Base-by-base conservation (phyloP, 1,140 invertebrate genomes). In the Brachionus manjavacas region DNA sequence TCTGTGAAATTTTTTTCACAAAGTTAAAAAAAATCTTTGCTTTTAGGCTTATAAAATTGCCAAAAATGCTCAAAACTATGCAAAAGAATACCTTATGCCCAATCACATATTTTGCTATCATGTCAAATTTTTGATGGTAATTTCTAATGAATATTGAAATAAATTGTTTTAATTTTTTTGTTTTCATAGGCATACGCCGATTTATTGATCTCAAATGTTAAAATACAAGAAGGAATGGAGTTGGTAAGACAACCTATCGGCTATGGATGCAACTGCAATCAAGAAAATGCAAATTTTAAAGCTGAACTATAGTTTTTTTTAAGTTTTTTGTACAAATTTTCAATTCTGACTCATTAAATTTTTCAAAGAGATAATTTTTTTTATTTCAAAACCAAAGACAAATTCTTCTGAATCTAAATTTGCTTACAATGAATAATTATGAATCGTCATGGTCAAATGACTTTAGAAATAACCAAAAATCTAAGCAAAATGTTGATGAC, bases 101-200 rank as follows among this genome's bases (percentile, higher is more conserved):
- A 92, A 93, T 84, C 90, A 97, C 89, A 92, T 98, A 52, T 93
- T 95, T 88, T 98, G 96, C 88, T 98, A 98, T 89, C 93, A 97
- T 91, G 92, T 92, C 41, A 88, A 92, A 84, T 90, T 96, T 66
- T 93, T 97, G 3, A 76, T 76, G 72, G 68, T 72, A 72, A 41
- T 68, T n/a, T n/a, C n/a, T n/a, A n/a, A n/a, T 31, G 25, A 68
- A 31, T n/a, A 68, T 39, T 20, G 9, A 60, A 68, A 68, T 11
- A 66, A 66, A 28, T 11, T 0, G 39, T n/a, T 41, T 85, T 85
- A 70, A 85, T 85, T 86, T 80, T 87, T 85, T 86, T 87, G 88
- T 85, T 83, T 80, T 83, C 86, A n/a, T 85, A 93, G 92, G 90
- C 95, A 91, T 95, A 94, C 93, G 93, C 92, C 87, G 92, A 92